Evolutionary conservation across 64 coral and sea anemone species (phyloP).

Genomic region (Catalaphyllia jardinei): DNA sequence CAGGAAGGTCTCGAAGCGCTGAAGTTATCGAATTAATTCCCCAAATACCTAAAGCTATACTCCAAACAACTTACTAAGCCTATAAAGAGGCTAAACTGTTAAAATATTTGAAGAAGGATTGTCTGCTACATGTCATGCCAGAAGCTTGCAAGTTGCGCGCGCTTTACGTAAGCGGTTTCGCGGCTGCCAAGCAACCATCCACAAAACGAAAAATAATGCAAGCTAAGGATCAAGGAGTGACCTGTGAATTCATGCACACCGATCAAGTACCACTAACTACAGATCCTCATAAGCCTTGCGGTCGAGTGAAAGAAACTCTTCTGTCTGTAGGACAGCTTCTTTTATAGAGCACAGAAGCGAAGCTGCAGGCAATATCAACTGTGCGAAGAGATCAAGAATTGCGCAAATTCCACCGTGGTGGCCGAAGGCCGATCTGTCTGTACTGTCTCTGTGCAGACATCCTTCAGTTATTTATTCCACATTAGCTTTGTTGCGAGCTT

Average conservation of each 20-base stretch:
- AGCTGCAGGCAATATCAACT: background rate
- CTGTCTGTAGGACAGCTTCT: background rate
- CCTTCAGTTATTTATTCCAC: background rate
- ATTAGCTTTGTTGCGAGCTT: background rate
- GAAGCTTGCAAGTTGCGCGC: background rate
- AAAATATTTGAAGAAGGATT: no score
- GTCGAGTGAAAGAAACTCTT: background rate
- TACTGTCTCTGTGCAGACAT: background rate
- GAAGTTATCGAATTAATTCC: background rate
- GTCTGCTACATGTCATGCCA: no score
- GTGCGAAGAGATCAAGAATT: conserved; percentile 18
- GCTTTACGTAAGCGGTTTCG: background rate
- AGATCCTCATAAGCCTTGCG: background rate
- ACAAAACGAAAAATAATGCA: conserved; percentile 10
- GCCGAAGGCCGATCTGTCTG: background rate
- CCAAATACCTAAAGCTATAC: no score
- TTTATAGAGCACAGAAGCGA: background rate
- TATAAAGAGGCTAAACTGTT: no score
- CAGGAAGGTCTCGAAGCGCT: background rate
- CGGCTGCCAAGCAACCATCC: conserved; percentile 9
- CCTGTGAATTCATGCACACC: background rate
- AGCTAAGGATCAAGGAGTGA: background rate
- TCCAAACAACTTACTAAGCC: no score
- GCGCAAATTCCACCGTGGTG: conserved; percentile 6
- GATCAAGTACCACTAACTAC: no score